Evolutionary conservation across 2,797 vertebrate species (phyloP).

Genomic region (Mycteria americana): DNA sequence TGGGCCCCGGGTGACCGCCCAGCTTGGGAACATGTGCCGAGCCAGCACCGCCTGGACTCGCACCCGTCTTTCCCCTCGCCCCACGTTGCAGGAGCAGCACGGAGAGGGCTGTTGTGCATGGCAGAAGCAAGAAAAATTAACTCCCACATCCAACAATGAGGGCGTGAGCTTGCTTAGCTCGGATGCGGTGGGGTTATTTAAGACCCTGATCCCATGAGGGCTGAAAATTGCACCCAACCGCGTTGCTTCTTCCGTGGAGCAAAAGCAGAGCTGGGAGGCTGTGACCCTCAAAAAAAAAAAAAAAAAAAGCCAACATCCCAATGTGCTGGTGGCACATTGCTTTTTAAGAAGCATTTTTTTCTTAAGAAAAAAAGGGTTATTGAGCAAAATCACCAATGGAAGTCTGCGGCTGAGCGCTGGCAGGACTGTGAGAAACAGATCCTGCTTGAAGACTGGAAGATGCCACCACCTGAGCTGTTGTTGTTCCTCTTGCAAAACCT

Average conservation of each 20-base stretch:
- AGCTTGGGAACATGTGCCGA: not conserved
- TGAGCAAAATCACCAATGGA: not conserved
- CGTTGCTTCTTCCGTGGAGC: not conserved
- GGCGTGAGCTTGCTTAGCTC: not conserved
- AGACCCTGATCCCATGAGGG: not conserved
- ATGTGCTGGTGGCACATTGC: rapidly evolving
- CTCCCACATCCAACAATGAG: not conserved
- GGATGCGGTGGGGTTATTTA: not conserved
- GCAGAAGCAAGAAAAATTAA: not conserved
- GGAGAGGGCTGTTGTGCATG: not conserved
- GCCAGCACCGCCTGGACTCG: not conserved
- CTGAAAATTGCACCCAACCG: not conserved
- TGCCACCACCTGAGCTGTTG: not conserved
- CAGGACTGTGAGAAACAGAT: rapidly evolving
- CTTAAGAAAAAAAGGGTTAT: not conserved
- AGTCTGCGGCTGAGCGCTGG: not conserved
- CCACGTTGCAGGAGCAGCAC: not conserved
- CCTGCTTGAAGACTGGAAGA: not conserved
- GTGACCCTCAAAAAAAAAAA: not conserved
- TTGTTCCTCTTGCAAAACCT: not conserved
- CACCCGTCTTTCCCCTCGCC: not conserved
- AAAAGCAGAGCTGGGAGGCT: not conserved
- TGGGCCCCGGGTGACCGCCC: not conserved
- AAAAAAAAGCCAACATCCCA: not conserved
- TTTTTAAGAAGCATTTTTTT: not conserved